Evolutionary conservation across 1,140 invertebrate genomes (phyloP).

Genomic region (Lepeophtheirus salmonis): DNA sequence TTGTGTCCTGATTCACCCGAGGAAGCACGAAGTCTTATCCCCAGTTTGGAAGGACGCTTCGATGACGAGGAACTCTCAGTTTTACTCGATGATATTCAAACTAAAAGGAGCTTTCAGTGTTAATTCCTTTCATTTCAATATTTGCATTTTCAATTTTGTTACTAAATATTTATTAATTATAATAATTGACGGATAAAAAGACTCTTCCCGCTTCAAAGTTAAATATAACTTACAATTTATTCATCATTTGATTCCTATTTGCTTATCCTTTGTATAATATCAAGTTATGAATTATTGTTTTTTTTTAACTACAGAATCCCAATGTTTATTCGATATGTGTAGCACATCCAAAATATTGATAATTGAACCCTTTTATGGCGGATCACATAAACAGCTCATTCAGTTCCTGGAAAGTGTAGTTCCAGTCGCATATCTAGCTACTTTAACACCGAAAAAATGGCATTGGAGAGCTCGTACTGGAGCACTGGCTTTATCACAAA

Average conservation of each 20-base stretch:
- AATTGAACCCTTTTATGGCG: slow-evolving; percentile 47
- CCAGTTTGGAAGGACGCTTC: slow-evolving; percentile 60
- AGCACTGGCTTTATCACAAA: slow-evolving; percentile 40
- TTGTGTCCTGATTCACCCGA: slow-evolving; percentile 92
- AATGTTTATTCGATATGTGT: too few species aligned
- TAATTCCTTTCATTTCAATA: slow-evolving; percentile 31
- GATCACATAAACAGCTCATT: slow-evolving; percentile 47
- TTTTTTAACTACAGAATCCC: too few species aligned
- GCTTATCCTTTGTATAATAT: too few species aligned
- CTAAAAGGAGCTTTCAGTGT: slow-evolving; percentile 90
- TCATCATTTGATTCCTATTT: too few species aligned
- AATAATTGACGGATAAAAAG: too few species aligned
- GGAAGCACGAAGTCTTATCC: slow-evolving; percentile 35
- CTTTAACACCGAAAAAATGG: slow-evolving; percentile 51
- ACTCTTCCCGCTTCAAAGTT: too few species aligned
- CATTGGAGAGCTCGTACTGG: slow-evolving; percentile 51
- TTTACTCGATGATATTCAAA: slow-evolving; percentile 90
- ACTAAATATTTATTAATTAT: too few species aligned
- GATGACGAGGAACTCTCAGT: slow-evolving; percentile 87
- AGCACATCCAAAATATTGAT: slow-evolving; percentile 24
- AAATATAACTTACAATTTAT: too few species aligned
- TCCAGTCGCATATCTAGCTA: slow-evolving; percentile 31
- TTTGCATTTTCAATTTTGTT: too few species aligned
- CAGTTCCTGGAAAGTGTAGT: slow-evolving; percentile 31
- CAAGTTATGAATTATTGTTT: too few species aligned